Evolutionary conservation across 2,797 vertebrate genomes (phyloP).

Genomic region (Sebastes variabilis): DNA sequence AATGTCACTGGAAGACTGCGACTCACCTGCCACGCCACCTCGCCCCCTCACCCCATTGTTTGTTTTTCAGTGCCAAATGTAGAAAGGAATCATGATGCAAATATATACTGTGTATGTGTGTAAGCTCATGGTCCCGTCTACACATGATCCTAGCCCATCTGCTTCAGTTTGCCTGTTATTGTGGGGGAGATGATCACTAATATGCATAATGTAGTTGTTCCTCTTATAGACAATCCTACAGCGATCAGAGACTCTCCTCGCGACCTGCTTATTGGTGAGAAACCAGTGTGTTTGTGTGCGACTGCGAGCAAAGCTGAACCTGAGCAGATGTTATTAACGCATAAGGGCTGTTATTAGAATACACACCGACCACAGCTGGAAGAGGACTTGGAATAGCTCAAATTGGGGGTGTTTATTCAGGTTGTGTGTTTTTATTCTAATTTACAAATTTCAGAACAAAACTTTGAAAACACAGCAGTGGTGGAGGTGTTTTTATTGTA

Average conservation of each 20-base stretch:
- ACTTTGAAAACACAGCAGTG: neutral
- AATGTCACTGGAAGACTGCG: conserved; percentile 1
- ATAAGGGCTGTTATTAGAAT: conserved; percentile 56
- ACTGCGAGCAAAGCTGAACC: conserved; percentile 7
- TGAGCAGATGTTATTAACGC: conserved; percentile 31
- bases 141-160: conserved; percentile 23
- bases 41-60: neutral
- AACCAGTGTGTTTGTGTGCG: neutral
- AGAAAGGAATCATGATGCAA: conserved; percentile 38
- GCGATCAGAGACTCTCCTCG: conserved; percentile 1
- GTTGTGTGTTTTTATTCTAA: conserved; percentile 16
- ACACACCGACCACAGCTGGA: conserved; percentile 12
- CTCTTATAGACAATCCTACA: conserved; percentile 69
- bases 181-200: conserved; percentile 15
- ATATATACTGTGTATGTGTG: conserved; percentile 38
- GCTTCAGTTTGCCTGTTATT: conserved; percentile 21
- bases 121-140: conserved; percentile 17
- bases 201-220: conserved; percentile 37
- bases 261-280: neutral
- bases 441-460: conserved; percentile 33
- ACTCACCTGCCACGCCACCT: neutral
- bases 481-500: neutral
- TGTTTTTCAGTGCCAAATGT: conserved; percentile 67
- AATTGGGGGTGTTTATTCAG: conserved; percentile 23
- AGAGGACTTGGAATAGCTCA: neutral